Percentiles rank a stretch among this genome's conserved stretches.
Evolutionary conservation across 2,113 vertebrate species (phyloP).

Genomic region (Pleuronectes platessa): DNA sequence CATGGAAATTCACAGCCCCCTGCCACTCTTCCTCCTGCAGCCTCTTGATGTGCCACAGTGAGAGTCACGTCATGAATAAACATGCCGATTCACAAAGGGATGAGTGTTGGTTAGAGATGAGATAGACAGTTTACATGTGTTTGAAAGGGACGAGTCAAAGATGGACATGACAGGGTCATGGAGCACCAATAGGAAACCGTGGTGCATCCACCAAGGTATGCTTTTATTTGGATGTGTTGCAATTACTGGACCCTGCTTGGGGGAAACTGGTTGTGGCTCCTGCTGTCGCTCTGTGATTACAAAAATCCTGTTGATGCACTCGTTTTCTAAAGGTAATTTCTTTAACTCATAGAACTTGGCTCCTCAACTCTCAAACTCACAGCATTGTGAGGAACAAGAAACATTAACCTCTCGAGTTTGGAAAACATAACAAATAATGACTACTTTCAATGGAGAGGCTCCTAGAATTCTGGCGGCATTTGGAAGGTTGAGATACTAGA

Average conservation of each 20-base stretch:
- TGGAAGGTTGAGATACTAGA: too few species aligned
- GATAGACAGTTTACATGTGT: slow-evolving; percentile 73
- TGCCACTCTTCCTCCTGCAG: slow-evolving; percentile 69
- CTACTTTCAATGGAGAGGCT: too few species aligned
- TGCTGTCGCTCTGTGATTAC: slow-evolving; percentile 43
- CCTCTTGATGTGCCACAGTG: slow-evolving; percentile 72
- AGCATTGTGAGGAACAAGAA: slow-evolving; percentile 36
- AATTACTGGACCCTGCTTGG: slow-evolving; percentile 12
- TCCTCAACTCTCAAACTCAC: slow-evolving; percentile 10
- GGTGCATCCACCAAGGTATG: slow-evolving; percentile 12
- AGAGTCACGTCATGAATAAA: slow-evolving; percentile 72
- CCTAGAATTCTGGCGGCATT: too few species aligned
- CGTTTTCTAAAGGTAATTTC: slow-evolving; percentile 32
- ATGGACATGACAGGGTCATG: slow-evolving; percentile 53
- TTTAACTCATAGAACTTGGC: slow-evolving; percentile 5
- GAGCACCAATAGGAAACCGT: slow-evolving; percentile 22
- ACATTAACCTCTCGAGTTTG: slow-evolving; percentile 30
- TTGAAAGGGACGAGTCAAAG: slow-evolving; percentile 51
- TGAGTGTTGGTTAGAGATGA: slow-evolving; percentile 64
- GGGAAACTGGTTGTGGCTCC: slow-evolving; percentile 27
- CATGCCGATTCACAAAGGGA: slow-evolving; percentile 69
- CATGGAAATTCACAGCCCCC: slow-evolving; percentile 57
- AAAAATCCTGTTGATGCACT: slow-evolving; percentile 54
- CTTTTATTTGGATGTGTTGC: slow-evolving; percentile 10
- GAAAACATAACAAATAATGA: slow-evolving; percentile 16